Evolutionary conservation across 2,113 vertebrate species (phyloP).

Genomic region (Coracopsis vasa): DNA sequence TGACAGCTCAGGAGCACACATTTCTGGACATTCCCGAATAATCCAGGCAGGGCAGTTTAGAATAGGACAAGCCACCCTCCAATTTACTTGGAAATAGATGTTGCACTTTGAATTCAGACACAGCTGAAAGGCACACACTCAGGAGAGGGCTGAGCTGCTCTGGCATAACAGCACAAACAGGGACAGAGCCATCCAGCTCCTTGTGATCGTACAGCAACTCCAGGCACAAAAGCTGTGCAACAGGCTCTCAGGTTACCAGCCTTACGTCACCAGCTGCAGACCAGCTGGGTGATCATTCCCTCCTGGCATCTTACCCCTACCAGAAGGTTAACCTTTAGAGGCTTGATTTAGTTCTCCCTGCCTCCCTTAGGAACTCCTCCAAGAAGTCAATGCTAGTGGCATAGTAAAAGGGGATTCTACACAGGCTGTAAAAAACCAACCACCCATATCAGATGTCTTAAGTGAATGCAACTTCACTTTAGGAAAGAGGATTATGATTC

Average conservation of each 20-base stretch:
- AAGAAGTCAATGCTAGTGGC: background rate
- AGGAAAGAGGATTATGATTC: background rate
- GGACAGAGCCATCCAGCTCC: background rate
- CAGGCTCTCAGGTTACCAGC: background rate
- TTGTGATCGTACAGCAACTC: background rate
- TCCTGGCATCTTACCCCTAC: background rate
- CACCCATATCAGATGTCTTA: background rate
- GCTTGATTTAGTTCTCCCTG: background rate
- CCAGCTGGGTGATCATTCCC: background rate
- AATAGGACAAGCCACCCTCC: background rate
- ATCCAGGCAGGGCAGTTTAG: background rate
- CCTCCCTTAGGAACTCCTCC: background rate
- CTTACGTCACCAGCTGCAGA: background rate
- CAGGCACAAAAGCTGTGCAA: background rate
- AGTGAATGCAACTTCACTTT: background rate
- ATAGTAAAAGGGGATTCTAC: background rate
- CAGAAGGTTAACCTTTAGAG: background rate
- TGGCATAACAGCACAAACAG: background rate
- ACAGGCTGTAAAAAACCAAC: background rate
- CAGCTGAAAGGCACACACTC: fast-evolving
- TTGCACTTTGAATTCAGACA: background rate
- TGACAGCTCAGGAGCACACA: background rate
- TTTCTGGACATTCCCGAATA: background rate
- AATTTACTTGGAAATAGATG: background rate
- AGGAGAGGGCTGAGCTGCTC: background rate